These are phyloP conservation scores for Eupithecia centaureata DNA, from an alignment of 2,888 invertebrate species.

Conservation along the genomic window DNA sequence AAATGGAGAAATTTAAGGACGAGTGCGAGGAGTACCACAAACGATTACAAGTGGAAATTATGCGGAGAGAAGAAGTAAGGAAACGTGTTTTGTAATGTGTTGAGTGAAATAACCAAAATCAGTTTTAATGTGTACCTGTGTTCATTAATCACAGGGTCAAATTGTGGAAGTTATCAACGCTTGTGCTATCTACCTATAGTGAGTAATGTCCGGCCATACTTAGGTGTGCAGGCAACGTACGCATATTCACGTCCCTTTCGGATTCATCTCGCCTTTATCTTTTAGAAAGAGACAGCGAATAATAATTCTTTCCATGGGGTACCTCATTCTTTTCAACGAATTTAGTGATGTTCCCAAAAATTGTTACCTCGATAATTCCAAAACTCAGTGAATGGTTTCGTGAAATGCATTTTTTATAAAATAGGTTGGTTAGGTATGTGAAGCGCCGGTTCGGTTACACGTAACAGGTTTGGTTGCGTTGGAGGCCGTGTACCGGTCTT, in stretches of 20 bases:
- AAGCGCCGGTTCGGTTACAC: conserved; percentile 68
- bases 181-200: conserved; percentile 81
- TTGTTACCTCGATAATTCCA: conserved; percentile 48
- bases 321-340: conserved; percentile 61
- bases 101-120: conserved; percentile 64
- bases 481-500: conserved; percentile 80
- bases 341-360: conserved; percentile 62
- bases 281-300: conserved; percentile 70
- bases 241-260: conserved; percentile 81
- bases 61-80: conserved; percentile 99
- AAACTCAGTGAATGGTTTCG: conserved; percentile 50
- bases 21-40: conserved; percentile 98
- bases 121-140: conserved; percentile 60
- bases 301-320: conserved; percentile 65
- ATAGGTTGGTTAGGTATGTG: conserved; percentile 57
- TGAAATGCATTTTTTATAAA: conserved; percentile 52
- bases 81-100: conserved; percentile 71
- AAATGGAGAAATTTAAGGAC: conserved; percentile 99
- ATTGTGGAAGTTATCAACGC: conserved; percentile 72
- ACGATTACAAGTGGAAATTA: conserved; percentile 96
- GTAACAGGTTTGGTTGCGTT: conserved; percentile 82
- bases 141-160: conserved; percentile 54
- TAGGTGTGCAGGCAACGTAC: conserved; percentile 83
- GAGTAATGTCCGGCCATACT: conserved; percentile 84
- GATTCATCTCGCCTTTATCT: conserved; percentile 61